These are phyloP conservation scores for Psittacus erithacus DNA, from an alignment of 2,113 vertebrate genomes.

Conservation along the genomic window DNA sequence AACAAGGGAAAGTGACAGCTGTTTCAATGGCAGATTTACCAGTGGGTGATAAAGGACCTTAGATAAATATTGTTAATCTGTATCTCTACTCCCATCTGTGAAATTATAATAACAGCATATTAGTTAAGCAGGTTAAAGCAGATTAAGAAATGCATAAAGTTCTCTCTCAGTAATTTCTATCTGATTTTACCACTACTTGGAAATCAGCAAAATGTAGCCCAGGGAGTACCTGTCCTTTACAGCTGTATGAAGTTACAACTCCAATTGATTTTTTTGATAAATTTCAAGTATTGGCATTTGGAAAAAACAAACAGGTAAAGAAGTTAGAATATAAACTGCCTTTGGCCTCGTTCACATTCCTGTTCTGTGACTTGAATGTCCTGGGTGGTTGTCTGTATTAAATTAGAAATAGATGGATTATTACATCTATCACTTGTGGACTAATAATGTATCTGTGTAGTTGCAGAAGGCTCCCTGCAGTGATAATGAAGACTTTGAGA, in stretches of 20 bases:
- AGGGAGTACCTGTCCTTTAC: neutral
- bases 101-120: neutral
- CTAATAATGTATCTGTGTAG: neutral
- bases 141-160: neutral
- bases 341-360: neutral
- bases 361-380: neutral
- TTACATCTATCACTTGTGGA: neutral
- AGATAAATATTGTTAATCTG: neutral
- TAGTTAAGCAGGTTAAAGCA: neutral
- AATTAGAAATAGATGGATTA: neutral
- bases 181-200: neutral
- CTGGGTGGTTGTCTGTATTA: neutral
- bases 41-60: neutral
- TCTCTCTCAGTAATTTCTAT: neutral
- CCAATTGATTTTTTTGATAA: neutral
- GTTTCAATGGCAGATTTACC: neutral
- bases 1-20: neutral
- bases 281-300: neutral
- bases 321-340: neutral
- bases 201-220: neutral
- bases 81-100: neutral
- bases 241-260: neutral
- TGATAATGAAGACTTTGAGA: neutral
- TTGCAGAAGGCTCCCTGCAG: neutral
- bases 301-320: neutral